Conservation (phyloP, 2,888 invertebrate genomes). For the Polyommatus icarus region DNA sequence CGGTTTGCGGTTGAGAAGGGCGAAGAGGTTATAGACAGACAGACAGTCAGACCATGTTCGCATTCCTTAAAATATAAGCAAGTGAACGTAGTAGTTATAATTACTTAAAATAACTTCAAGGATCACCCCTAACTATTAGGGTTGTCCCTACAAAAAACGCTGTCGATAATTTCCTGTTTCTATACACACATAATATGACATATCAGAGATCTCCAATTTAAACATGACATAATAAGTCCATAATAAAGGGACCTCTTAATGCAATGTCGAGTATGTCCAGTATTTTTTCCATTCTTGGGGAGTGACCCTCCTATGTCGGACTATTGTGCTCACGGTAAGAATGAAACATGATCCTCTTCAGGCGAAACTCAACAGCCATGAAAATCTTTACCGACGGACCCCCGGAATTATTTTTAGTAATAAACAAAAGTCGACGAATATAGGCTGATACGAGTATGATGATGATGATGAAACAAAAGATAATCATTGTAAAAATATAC, state of each 20-base stretch:
- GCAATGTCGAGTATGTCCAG: constrained; percentile 49
- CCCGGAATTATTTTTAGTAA: constrained; percentile 13
- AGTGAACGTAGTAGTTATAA: neutral
- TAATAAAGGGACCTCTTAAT: constrained; percentile 45
- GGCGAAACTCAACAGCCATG: constrained; percentile 62
- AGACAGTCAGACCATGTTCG: no score
- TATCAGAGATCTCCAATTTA: constrained; percentile 16
- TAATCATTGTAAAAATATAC: neutral
- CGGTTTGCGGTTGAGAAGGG: no score
- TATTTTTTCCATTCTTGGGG: constrained; percentile 52
- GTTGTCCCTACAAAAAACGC: neutral
- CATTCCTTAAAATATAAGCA: no score
- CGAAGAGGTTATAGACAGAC: no score
- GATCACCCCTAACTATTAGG: neutral
- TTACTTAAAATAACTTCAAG: neutral
- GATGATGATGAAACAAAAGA: neutral
- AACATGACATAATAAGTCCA: constrained; percentile 38
- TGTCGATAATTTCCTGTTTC: constrained; percentile 11
- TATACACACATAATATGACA: neutral
- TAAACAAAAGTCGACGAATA: neutral
- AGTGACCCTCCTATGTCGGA: constrained; percentile 46
- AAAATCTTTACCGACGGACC: constrained; percentile 47
- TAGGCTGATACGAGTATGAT: no score
- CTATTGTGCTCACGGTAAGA: constrained; percentile 46
- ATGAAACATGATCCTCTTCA: constrained; percentile 56